Base-by-base conservation (phyloP, 2,797 vertebrate genomes). In the Acropternis orthonyx region DNA sequence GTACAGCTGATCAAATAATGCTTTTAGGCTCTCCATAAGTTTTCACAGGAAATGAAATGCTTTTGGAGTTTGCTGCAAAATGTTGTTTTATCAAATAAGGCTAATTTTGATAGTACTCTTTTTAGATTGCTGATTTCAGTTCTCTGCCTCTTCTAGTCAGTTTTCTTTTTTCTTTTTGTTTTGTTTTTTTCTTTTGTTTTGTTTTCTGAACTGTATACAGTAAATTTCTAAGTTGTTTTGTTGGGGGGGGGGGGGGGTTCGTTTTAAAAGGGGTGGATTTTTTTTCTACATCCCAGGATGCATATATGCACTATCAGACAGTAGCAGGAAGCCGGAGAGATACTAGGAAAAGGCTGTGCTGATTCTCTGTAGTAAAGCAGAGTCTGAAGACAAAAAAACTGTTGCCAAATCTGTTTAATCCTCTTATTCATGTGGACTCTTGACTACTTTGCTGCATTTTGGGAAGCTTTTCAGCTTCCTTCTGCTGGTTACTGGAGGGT, bases 1-100 rank as follows among this genome's bases (percentile, higher is more conserved):
- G 73, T 95, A 93, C 97, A 97, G 97, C 96, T 98, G 97, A 93
- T 89, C 93, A 96, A 91, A 97, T 87, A 97, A 97, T 96, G 96
- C 93, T 95, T 95, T 69, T 37, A 93, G 96, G 96, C 96, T 92
- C 52, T 94, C 96, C 95, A 71, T 84, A 96, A 95, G 68, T 96
- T 96, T 97, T 86, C 93, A 66, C 90, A 72, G 85, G 84, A 97
- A 97, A 88, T 71, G 6, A 88, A 97, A 89, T 73, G 65, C 88
- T 96, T 96, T 96, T 72, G 76, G 92, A 97, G 68, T 97, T 97
- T 73, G 62, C 85, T 87, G 75, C 49, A 94, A 93, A 95, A 86
- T 59, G 14, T 62, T 93, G 39, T 93, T 96, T 91, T 62, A 63
- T 78, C 92, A 95, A 97, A 88, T 74, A 30, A 21, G 37, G 20